These are phyloP conservation scores for Rhinatrema bivittatum DNA, from an alignment of 2,797 vertebrate genomes.

Conservation along the genomic window DNA sequence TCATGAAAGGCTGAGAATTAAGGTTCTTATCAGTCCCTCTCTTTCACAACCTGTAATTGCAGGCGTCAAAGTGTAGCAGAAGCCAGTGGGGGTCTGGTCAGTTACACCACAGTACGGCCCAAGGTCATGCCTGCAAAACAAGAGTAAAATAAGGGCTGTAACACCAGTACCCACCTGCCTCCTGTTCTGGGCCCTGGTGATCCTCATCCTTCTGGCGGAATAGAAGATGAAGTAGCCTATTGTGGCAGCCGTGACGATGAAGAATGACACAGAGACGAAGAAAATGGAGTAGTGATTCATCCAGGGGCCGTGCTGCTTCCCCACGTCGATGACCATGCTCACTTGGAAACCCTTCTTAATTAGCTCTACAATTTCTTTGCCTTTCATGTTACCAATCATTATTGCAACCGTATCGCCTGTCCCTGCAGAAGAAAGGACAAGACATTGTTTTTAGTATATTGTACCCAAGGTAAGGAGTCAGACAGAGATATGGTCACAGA, in stretches of 20 bases:
- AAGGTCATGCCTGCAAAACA: no score
- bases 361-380: constrained; percentile 57
- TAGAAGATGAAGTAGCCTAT: constrained; percentile 84
- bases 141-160: no score
- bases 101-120: no score
- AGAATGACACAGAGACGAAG: constrained; percentile 83
- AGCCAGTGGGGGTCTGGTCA: no score
- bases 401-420: constrained; percentile 65
- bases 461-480: no score
- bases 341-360: constrained; percentile 62
- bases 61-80: no score
- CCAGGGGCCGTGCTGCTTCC: constrained; percentile 66
- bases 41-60: no score
- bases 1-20: no score
- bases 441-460: no score
- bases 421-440: constrained; percentile 47
- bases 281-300: constrained; percentile 82
- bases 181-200: constrained; percentile 53
- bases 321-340: constrained; percentile 64
- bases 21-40: no score
- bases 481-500: no score
- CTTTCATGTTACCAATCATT: constrained; percentile 79
- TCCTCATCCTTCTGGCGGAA: constrained; percentile 69
- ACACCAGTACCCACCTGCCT: constrained; percentile 58
- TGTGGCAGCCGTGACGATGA: constrained; percentile 78